Percentiles rank a stretch among this genome's conserved stretches.
phyloP scores from a whole-genome alignment of 2,113 vertebrate species.

The Dinomys branickii region DNA sequence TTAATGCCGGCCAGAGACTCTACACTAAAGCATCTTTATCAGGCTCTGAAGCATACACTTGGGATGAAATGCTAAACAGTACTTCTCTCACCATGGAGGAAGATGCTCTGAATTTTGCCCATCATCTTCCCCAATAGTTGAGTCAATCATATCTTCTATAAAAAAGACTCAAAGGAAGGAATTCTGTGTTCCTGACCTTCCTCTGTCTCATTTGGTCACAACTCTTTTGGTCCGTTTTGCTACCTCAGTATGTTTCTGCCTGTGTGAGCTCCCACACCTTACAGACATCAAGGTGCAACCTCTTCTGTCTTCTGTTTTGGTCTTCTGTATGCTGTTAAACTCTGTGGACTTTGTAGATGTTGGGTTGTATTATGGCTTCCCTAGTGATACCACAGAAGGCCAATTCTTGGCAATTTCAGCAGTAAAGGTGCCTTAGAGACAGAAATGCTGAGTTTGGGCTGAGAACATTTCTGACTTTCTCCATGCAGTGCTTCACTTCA shows the following conservation, averaged over 20 bases:
- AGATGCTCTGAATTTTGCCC: too few species aligned
- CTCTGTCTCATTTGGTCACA: fast-evolving
- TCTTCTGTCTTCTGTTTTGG: not conserved
- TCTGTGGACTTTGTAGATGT: not conserved
- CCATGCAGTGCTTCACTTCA: fast-evolving
- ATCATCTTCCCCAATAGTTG: not conserved
- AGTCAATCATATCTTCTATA: not conserved
- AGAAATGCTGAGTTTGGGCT: not conserved
- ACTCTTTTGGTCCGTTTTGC: fast-evolving
- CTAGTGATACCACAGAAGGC: fast-evolving
- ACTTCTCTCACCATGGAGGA: not conserved
- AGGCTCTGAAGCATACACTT: not conserved
- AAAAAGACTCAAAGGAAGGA: not conserved
- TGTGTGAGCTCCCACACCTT: fast-evolving
- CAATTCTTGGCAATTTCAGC: too few species aligned
- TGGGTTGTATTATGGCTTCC: fast-evolving
- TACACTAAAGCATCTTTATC: too few species aligned
- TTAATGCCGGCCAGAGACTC: not conserved
- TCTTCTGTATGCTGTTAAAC: not conserved
- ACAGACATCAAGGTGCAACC: fast-evolving
- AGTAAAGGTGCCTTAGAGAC: not conserved
- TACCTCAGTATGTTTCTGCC: not conserved
- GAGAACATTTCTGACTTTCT: fast-evolving
- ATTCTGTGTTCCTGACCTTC: not conserved
- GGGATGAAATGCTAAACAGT: not conserved